These are phyloP conservation scores for Gallinago nigripennis DNA, from an alignment of 2,797 vertebrate species.

Conservation along the genomic window DNA sequence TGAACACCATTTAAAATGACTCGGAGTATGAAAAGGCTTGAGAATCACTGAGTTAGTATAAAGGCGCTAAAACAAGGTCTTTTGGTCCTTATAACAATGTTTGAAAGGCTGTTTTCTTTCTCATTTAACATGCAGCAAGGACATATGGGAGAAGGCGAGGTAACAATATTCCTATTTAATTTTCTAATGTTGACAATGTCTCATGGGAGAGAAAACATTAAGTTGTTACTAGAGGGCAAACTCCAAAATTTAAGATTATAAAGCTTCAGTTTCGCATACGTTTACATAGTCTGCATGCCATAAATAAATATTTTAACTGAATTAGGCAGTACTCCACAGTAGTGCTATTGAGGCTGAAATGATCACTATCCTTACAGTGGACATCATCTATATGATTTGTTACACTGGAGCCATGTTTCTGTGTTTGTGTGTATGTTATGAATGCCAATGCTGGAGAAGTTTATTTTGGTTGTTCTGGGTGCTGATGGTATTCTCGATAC, in stretches of 20 bases:
- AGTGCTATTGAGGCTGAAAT: background rate
- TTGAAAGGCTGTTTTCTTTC: conserved; percentile 87
- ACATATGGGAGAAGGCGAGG: conserved; percentile 99
- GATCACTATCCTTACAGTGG: background rate
- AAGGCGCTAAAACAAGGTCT: conserved; percentile 74
- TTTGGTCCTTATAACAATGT: conserved; percentile 81
- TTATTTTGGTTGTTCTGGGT: conserved; percentile 4
- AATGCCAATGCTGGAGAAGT: background rate
- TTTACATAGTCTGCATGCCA: conserved; percentile 46
- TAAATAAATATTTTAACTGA: conserved; percentile 40
- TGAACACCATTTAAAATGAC: conserved; percentile 9
- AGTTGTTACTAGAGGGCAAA: conserved; percentile 49
- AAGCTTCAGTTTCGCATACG: conserved; percentile 16
- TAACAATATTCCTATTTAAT: conserved; percentile 87
- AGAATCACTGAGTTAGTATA: conserved; percentile 61
- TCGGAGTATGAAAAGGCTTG: conserved; percentile 43
- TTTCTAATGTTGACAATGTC: conserved; percentile 81
- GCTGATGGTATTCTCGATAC: background rate
- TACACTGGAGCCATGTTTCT: background rate
- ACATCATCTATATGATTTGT: background rate
- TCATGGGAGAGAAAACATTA: conserved; percentile 67
- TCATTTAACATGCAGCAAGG: conserved; percentile 99
- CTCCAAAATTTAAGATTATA: conserved; percentile 17
- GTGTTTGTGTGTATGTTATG: conserved; percentile 21
- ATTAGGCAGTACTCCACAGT: background rate